Evolutionary conservation across 1,140 invertebrate genomes (phyloP).

Genomic region (Pomacea maculata): DNA sequence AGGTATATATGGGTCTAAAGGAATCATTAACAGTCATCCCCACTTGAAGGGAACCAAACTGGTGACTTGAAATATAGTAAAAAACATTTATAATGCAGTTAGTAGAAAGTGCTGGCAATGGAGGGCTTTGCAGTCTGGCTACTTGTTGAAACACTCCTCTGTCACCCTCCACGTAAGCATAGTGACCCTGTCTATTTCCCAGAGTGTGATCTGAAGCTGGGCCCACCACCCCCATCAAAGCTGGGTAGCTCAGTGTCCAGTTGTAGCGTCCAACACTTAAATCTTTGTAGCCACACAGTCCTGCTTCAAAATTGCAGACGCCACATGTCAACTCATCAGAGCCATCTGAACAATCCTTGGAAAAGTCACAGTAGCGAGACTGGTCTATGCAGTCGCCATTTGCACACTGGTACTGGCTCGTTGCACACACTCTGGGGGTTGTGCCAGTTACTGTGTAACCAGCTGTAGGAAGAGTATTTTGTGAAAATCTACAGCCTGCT

Average conservation of each 20-base stretch:
- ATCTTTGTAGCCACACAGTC: constrained; percentile 58
- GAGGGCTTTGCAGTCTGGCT: constrained; percentile 51
- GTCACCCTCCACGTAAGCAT: constrained; percentile 52
- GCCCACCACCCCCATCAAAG: constrained; percentile 29
- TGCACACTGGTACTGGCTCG: constrained; percentile 42
- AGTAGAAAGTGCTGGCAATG: constrained; percentile 42
- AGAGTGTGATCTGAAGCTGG: constrained; percentile 44
- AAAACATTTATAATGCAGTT: constrained; percentile 70
- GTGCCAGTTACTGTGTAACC: constrained; percentile 40
- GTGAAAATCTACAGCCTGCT: constrained; percentile 42
- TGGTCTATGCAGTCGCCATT: constrained; percentile 43
- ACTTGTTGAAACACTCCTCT: constrained; percentile 48
- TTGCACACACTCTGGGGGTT: constrained; percentile 40
- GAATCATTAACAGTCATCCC: constrained; percentile 10
- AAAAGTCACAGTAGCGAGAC: constrained; percentile 50
- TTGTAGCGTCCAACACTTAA: constrained; percentile 55
- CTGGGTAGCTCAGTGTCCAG: constrained; percentile 44
- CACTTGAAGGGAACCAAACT: constrained; percentile 1
- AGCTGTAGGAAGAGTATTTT: constrained; percentile 38
- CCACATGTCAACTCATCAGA: constrained; percentile 60
- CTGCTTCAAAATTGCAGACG: constrained; percentile 59
- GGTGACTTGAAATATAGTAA: constrained; percentile 74
- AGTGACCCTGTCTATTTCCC: constrained; percentile 43
- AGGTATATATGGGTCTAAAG: constrained; percentile 27
- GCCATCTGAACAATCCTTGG: constrained; percentile 51